Evolutionary conservation across 92 coral and sea anemone genomes (phyloP), one percentile per base, ranked within the genome.

Genomic region (Heliopora coerulea): DNA sequence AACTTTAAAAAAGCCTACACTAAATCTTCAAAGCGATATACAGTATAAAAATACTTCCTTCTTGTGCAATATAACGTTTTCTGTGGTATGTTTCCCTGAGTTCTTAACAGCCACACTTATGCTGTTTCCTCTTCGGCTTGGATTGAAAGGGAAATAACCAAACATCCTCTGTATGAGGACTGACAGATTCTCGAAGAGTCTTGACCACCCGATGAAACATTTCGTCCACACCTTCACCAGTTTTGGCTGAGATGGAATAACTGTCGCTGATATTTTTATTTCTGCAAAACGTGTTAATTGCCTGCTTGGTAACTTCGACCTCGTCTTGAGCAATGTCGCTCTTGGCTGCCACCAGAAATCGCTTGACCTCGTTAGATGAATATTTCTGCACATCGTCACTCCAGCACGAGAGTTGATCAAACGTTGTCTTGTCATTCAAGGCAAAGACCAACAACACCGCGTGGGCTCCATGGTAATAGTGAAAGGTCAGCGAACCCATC

Each of bases 401-500:
- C 99, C 99, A 95, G 81, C 83, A 88, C 8, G 79, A 82, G 18
- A 95, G 89, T 41, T 83, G 85, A 59, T 95, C 95, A 20, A 95
- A 41, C 0, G 99, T 66, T n/a, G 91, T 80, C 15, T 80, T 75
- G 20, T 95, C 99, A 48, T 95, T 92, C 28, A 95, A 72, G 62
- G 91, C 85, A 63, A 83, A 95, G 54, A 90, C 81, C 35, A 95
- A 78, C 24, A 88, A 50, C 32, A 88, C 88, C 0, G 96, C 96
- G 80, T 95, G 96, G 0, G 96, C 90, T 23, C 96, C 95, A 49
- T 96, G 78, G 50, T 95, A 95, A 83, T 95, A 95, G 70, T 90
- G 91, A 74, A 85, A 89, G 1, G 99, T 95, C 30, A 95, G 86
- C 48, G 99, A 90, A 42, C 99, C 83, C 70, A 95, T 90, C 57